Base-by-base conservation (phyloP, 2,888 invertebrate species). In the Ormyrus nitidulus region DNA sequence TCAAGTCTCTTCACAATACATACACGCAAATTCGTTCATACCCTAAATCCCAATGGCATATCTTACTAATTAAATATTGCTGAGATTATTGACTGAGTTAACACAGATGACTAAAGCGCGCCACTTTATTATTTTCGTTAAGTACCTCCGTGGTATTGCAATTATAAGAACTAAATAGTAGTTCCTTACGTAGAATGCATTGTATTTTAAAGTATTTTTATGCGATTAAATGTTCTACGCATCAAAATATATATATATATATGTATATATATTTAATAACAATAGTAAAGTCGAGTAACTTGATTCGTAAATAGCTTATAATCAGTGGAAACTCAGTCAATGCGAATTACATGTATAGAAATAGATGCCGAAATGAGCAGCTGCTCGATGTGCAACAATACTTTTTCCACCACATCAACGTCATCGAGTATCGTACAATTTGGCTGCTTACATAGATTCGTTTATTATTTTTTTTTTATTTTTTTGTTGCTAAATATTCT, bases 301-400 rank as follows among this genome's bases (percentile, higher is more conserved):
- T 46, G 76, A 76, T 72, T 74, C 58, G 64, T 72, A 46, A 62
- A 61, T 64, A 62, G 65, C 56, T 74, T 68, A 46, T 64, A 61
- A 70, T 77, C 70, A 58, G 77, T 80, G 82, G 74, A 64, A 82
- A 80, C 82, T 82, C 79, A 82, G 82, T 78, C 82, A 82, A 84
- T 83, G 81, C 81, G 85, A 87, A 87, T 87, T 87, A 88, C 83
- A 87, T 87, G 86, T 87, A 87, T 86, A 89, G 85, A 89, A 88
- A 87, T 87, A 87, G 87, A 87, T 89, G 89, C 85, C 87, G 85
- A 87, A 88, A 87, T 88, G 85, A 88, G 86, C 86, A 87, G 86
- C 86, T 85, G 73, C 77, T 82, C 74, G 69, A 84, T 81, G 68
- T 78, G 81, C 81, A 75, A 78, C 77, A 75, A 84, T 82, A 83